Evolutionary conservation across 2,888 invertebrate species (phyloP), one percentile per base, ranked within the genome.

Genomic region (Embidobia sp.): DNA sequence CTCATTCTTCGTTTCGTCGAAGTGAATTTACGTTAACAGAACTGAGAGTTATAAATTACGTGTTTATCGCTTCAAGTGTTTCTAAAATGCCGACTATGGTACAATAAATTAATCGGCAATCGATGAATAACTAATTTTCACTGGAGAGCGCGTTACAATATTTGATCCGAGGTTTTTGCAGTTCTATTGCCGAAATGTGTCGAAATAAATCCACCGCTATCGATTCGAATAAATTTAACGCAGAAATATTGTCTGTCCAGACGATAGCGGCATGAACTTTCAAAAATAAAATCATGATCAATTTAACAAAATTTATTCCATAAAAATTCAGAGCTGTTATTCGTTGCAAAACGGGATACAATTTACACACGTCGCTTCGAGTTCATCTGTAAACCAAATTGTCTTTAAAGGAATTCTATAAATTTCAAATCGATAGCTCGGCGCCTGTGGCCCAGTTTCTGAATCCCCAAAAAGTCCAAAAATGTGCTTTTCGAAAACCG

Each of bases 381-480:
- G 18, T 55, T 66, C 66, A 66, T 66, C 66, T 66, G 55, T 66
- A 44, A 55, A 55, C 57, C 57, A 67, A 57, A 67, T 57, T 48
- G 67, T 67, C 40, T 29, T 69, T 57, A 57, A 55, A 55, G 55
- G 37, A 67, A 67, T 55, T 37, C 55, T 48, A 55, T 55, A 53
- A 55, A 67, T 67, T 67, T 55, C 16, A 67, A 67, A 67, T 67
- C 46, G 55, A 67, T 61, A 61, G 13, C 22, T 6, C 31, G 18
- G 26, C 11, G 22, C 15, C 19, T 13, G 61, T 48, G 61, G 48
- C 61, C 48, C 37, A 61, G 48, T 27, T 61, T 18, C 22, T 18
- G 3, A 2, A 27, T 18, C 1, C 27, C 48, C 5, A 33, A 44
- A 40, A 48, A 6, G 19, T 16, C 16, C 22, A 35, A 61, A 61